Percentiles rank a stretch among this genome's conserved stretches.
Conservation (phyloP, 2,888 invertebrate species). For the Papilio elwesi region DNA sequence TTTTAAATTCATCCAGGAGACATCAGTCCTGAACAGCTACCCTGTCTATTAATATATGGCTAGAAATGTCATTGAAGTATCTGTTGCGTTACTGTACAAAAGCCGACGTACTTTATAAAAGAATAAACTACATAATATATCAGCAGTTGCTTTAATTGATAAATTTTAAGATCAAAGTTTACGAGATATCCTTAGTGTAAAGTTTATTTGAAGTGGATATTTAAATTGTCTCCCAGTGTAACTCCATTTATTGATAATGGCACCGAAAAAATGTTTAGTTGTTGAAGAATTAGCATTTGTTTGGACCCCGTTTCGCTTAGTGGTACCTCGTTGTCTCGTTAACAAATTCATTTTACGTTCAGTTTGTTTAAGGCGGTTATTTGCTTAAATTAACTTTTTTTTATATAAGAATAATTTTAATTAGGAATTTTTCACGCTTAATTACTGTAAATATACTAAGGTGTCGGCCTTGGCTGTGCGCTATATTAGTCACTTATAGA, state of each 20-base stretch:
- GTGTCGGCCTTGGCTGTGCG: too few relatives aligned
- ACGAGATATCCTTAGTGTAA: too few relatives aligned
- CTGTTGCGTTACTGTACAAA: too few relatives aligned
- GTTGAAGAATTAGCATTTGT: conserved; percentile 69
- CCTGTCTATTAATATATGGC: too few relatives aligned
- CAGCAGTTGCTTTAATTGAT: too few relatives aligned
- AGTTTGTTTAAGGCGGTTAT: background rate
- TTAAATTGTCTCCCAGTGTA: conserved; percentile 48
- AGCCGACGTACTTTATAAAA: too few relatives aligned
- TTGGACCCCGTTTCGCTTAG: conserved; percentile 47
- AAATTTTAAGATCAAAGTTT: too few relatives aligned
- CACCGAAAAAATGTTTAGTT: conserved; percentile 70
- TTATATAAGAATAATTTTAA: background rate
- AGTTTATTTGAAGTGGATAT: background rate
- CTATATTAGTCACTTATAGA: background rate
- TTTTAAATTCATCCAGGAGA: too few relatives aligned
- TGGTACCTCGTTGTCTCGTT: conserved; percentile 18
- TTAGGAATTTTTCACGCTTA: background rate
- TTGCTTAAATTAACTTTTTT: conserved; percentile 1
- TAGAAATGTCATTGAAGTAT: too few relatives aligned
- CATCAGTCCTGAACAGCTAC: too few relatives aligned
- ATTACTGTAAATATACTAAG: too few relatives aligned
- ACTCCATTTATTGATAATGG: conserved; percentile 52
- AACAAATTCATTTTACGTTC: conserved; percentile 29
- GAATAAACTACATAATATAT: too few relatives aligned